phyloP scores from a whole-genome alignment of 2,888 invertebrate genomes.

The Bembecia ichneumoniformis region DNA sequence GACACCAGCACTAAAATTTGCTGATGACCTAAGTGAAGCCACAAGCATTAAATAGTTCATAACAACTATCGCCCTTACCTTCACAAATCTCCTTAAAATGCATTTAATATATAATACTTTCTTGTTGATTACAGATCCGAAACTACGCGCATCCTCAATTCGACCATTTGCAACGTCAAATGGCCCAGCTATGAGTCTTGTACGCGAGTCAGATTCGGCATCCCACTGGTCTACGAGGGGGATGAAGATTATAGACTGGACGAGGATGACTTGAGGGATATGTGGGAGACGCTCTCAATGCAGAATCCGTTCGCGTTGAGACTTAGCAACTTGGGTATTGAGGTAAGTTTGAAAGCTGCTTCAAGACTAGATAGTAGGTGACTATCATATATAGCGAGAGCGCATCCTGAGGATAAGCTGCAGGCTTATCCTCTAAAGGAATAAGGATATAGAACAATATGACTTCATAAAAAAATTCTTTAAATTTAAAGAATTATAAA shows the following conservation, averaged over 20 bases:
- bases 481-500: too few relatives aligned
- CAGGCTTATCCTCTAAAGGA: too few relatives aligned
- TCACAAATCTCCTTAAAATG: too few relatives aligned
- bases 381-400: too few relatives aligned
- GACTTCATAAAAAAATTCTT: too few relatives aligned
- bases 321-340: constrained; percentile 35
- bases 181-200: constrained; percentile 56
- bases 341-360: constrained; percentile 24
- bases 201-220: constrained; percentile 41
- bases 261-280: constrained; percentile 31
- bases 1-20: too few relatives aligned
- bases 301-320: constrained; percentile 36
- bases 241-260: constrained; percentile 25
- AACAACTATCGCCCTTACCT: too few relatives aligned
- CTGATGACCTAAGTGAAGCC: too few relatives aligned
- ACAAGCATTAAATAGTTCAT: too few relatives aligned
- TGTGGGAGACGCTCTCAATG: constrained; percentile 43
- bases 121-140: constrained; percentile 28
- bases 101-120: neutral
- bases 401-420: too few relatives aligned
- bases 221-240: constrained; percentile 41
- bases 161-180: constrained; percentile 42
- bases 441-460: too few relatives aligned
- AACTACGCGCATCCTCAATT: constrained; percentile 39
- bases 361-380: too few relatives aligned